Base-by-base conservation (phyloP, 2,113 vertebrate species). In the Psephotus haematonotus region DNA sequence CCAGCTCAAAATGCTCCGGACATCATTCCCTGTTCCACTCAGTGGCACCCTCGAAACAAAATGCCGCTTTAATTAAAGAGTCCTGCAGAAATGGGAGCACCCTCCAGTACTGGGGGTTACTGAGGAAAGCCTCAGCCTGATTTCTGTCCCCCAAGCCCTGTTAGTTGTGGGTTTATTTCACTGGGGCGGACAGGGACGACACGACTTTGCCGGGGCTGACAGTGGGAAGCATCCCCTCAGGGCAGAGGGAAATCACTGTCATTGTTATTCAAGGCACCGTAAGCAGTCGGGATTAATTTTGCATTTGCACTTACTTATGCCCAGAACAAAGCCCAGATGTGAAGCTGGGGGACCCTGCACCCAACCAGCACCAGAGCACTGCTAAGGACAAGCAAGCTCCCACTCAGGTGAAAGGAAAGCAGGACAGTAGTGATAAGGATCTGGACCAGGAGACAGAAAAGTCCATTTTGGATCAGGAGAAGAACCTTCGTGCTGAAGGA, bases 251-350 rank as follows among this genome's bases (percentile, higher is more conserved):
- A 46, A 78, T 49, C 52, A 13, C 47, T 11, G 41, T 3, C 67
- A 9, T 7, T 1, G 2, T 2, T 18, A 25, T 7, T 35, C 28
- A 49, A 46, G 46, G 10, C 31, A 35, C 13, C 5, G 6, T 59
- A 59, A 59, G 5, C 3, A 2, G 0, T 2, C 19, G 18, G 23
- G 39, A 17, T 50, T 24, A 1, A 13, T 37, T 25, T 14, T 7
- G 14, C 9, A 5, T 13, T 10, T 23, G 27, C 35, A 11, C 39
- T 57, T 16, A 5, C 12, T 28, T 19, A 3, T 4, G 46, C 0
- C 39, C 13, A 19, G 57, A 29, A n/a, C 27, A 53, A 85, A 37
- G 10, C 5, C 22, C 77, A 41, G 60, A 6, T 1, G 25, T 29
- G 10, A 8, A 16, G 17, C 28, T 22, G 76, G 20, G 50, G 67